Base-by-base conservation (phyloP, 1,140 invertebrate genomes). In the Caenorhabditis briggsae region DNA sequence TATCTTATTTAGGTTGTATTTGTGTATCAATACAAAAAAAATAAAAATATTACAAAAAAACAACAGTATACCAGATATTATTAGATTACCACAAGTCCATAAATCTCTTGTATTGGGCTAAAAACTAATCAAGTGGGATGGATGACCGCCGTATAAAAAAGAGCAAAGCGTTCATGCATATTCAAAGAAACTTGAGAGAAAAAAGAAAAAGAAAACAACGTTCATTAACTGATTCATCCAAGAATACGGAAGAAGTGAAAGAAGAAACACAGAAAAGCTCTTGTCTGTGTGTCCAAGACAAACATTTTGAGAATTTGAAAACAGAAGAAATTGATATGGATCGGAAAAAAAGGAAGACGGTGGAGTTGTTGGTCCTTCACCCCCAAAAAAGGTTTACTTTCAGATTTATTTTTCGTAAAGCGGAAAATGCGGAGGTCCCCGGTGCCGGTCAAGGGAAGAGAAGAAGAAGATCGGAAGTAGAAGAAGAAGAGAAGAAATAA, bases 321-420 rank as follows among this genome's bases (percentile, higher is more conserved):
- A 33, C 33, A 70, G 61, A 70, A 70, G 33, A 70, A 70, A 70
- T 70, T 70, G 64, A 70, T 70, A 70, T 14, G 64, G 64, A 70
- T 33, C 64, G 64, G 64, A 70, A 70, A 70, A 41, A 64, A 33
- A 70, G 41, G 43, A 70, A 46, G 41, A 46, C 14, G 14, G 14
- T 70, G 8, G 5, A 5, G 16, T 33, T 33, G 33, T 33, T 33
- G 33, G 33, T 33, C 33, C 33, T 33, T 3, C 33, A 33, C 23
- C 33, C 46, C 70, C 14, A n/a, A 53, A 78, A 23, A 78, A 78
- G 70, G 46, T 78, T 78, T 50, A 46, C 33, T 78, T 78, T 78
- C 43, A 78, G 64, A 70, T 70, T 70, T 70, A 33, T 33, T 33
- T 50, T 78, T 50, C 43, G 70, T 78, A 50, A 78, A 50, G 65